phyloP scores from a whole-genome alignment of 2,113 vertebrate species.

The Hipposideros armiger region DNA sequence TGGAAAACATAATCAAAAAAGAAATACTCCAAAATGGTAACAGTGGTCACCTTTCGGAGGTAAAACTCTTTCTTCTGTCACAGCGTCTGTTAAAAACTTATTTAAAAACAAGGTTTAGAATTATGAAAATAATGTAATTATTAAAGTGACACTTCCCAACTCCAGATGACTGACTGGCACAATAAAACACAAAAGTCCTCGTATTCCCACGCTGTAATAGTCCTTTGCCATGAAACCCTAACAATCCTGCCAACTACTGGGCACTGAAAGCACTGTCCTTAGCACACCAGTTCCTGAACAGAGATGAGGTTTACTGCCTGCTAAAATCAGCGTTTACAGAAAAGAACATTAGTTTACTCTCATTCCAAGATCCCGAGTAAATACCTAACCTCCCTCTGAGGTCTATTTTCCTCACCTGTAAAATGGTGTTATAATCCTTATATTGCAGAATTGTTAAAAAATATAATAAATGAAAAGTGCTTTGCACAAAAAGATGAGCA shows the following conservation, averaged over 20 bases:
- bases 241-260: background rate
- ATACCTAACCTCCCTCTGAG: background rate
- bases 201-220: background rate
- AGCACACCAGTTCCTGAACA: background rate
- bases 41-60: background rate
- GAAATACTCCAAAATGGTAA: conserved; percentile 2
- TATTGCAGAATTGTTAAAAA: background rate
- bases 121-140: background rate
- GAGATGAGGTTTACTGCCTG: background rate
- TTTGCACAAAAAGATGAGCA: background rate
- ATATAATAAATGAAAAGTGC: background rate
- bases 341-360: background rate
- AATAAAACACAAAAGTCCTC: background rate
- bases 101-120: background rate
- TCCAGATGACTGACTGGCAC: background rate
- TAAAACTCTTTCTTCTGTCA: background rate
- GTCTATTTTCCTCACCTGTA: background rate
- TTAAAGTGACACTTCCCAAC: background rate
- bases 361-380: background rate
- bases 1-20: conserved; percentile 41
- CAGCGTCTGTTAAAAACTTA: background rate
- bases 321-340: background rate
- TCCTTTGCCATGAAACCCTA: background rate
- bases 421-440: conserved; percentile 5
- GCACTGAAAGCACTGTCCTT: background rate